Evolutionary conservation across 1,140 invertebrate genomes (phyloP).

Genomic region (Drosophila sp.): DNA sequence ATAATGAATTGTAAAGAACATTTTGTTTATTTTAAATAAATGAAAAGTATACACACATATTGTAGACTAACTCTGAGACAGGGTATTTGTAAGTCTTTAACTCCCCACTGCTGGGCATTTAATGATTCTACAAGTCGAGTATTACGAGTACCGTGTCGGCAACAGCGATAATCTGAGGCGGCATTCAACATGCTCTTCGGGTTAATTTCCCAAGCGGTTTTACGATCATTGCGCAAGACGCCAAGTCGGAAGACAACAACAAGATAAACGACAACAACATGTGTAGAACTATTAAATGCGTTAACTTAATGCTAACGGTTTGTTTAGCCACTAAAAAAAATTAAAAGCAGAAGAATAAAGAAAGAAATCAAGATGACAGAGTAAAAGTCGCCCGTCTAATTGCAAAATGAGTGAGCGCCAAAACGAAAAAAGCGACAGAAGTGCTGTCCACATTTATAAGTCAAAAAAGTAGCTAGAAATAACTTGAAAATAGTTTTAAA

Average conservation of each 20-base stretch:
- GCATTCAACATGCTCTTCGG: conserved; percentile 27
- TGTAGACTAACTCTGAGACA: neutral
- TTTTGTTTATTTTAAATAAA: too few relatives aligned
- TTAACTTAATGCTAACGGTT: conserved; percentile 57
- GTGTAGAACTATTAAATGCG: conserved; percentile 76
- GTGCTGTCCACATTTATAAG: conserved; percentile 6
- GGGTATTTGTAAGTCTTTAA: neutral
- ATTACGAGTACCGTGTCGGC: conserved; percentile 6
- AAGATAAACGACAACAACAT: conserved; percentile 13
- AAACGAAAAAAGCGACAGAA: neutral
- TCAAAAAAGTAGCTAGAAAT: too few relatives aligned
- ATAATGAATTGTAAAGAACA: too few relatives aligned
- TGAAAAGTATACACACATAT: too few relatives aligned
- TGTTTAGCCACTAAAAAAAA: conserved; percentile 24
- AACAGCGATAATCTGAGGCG: conserved; percentile 14
- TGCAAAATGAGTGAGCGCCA: conserved; percentile 4
- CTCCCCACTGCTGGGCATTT: neutral
- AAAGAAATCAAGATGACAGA: conserved; percentile 43
- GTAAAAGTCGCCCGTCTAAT: conserved; percentile 53
- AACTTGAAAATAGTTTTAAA: too few relatives aligned
- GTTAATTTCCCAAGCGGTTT: conserved; percentile 51
- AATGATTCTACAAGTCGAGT: neutral
- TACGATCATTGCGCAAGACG: conserved; percentile 41
- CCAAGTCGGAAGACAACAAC: neutral
- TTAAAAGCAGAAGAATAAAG: conserved; percentile 29